A percentile compares a stretch with the other conserved stretches of the same genome.
Conservation (phyloP, 2,888 invertebrate genomes). For the Polylopha cassiicola region DNA sequence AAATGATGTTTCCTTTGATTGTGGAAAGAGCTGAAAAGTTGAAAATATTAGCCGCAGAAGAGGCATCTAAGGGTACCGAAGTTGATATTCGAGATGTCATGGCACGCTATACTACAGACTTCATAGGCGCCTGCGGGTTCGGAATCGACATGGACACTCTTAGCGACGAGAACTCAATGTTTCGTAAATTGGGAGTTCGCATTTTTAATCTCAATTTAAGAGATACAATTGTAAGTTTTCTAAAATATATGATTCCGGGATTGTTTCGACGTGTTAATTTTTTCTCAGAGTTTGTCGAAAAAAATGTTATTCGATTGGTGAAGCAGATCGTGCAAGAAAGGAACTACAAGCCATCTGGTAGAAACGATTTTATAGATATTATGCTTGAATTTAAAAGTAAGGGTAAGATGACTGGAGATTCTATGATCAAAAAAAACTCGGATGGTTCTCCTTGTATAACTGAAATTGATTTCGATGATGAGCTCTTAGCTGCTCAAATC, state of each 20-base stretch:
- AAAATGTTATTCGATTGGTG: conserved; percentile 12
- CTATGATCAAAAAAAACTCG: conserved; percentile 23
- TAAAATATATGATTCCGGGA: conserved; percentile 9
- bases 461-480: conserved; percentile 23
- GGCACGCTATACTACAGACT: conserved; percentile 28
- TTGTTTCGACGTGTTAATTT: not conserved
- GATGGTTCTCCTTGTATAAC: conserved; percentile 23
- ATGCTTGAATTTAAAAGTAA: conserved; percentile 28
- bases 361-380: conserved; percentile 33
- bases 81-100: conserved; percentile 22
- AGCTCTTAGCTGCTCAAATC: conserved; percentile 29
- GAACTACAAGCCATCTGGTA: conserved; percentile 27
- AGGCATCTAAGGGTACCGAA: conserved; percentile 4
- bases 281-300: not conserved
- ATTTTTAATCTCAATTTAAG: conserved; percentile 21
- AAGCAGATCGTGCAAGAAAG: conserved; percentile 23
- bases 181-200: conserved; percentile 25
- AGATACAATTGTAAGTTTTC: conserved; percentile 6
- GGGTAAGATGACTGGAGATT: conserved; percentile 26
- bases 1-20: conserved; percentile 32
- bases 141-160: conserved; percentile 27
- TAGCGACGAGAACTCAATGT: conserved; percentile 26
- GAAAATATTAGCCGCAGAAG: conserved; percentile 9
- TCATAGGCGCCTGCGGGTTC: conserved; percentile 28
- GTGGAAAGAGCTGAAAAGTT: conserved; percentile 25